Percentiles rank a stretch among this genome's conserved stretches.
Evolutionary conservation across 2,888 invertebrate species (phyloP).

Genomic region (Andricus quercusramuli): DNA sequence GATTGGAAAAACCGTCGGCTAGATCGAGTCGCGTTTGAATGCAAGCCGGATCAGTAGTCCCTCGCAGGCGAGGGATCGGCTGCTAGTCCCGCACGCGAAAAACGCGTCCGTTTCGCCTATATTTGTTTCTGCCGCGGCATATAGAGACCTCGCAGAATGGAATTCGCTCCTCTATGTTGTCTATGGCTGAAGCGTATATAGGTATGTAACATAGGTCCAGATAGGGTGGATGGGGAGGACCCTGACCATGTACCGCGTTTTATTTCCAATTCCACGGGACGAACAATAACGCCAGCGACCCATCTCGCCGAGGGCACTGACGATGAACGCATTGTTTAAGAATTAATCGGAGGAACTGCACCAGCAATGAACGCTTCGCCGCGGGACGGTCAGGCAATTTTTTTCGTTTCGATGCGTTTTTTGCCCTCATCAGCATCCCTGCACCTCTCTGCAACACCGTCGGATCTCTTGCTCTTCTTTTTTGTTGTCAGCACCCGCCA

Average conservation of each 20-base stretch:
- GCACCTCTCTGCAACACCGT: slow-evolving; percentile 31
- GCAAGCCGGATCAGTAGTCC: slow-evolving; percentile 47
- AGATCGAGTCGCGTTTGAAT: slow-evolving; percentile 59
- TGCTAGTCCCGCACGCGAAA: slow-evolving; percentile 49
- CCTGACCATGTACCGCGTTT: slow-evolving; percentile 56
- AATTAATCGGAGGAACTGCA: slow-evolving; percentile 67
- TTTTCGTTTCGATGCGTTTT: slow-evolving; percentile 39
- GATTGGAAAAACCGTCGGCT: slow-evolving; percentile 65
- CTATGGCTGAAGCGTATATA: slow-evolving; percentile 43
- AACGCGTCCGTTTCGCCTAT: slow-evolving; percentile 46
- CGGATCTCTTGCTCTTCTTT: slow-evolving; percentile 38
- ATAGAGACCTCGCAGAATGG: slow-evolving; percentile 60
- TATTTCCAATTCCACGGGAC: slow-evolving; percentile 69
- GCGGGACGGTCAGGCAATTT: slow-evolving; percentile 43
- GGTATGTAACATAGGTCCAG: not conserved
- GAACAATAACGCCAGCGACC: slow-evolving; percentile 62
- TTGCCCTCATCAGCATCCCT: slow-evolving; percentile 43
- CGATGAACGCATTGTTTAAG: slow-evolving; percentile 71
- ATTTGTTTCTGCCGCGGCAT: slow-evolving; percentile 50
- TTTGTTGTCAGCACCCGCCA: slow-evolving; percentile 41
- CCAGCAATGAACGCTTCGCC: slow-evolving; percentile 51
- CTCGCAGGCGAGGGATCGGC: not conserved
- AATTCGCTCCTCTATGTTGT: slow-evolving; percentile 54
- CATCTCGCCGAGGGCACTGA: slow-evolving; percentile 47
- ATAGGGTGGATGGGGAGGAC: not conserved